phyloP scores from a whole-genome alignment of 2,888 invertebrate species.

The Callosobruchus maculatus region DNA sequence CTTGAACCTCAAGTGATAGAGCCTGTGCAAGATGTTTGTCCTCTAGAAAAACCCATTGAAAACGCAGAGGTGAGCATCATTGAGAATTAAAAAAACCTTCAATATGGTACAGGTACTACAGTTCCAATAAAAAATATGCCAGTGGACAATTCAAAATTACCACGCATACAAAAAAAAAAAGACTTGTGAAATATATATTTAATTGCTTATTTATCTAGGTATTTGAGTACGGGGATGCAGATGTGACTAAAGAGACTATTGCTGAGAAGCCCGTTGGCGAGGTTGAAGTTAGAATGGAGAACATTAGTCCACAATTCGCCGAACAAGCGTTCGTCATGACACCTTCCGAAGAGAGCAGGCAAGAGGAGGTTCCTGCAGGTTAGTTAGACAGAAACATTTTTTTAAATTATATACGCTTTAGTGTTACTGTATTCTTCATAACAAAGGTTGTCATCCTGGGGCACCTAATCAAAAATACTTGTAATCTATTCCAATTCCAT shows the following conservation, averaged over 20 bases:
- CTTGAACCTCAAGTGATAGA: not conserved
- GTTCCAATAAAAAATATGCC: no score
- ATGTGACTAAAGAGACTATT: not conserved
- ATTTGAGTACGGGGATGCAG: not conserved
- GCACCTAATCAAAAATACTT: no score
- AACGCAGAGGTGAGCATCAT: not conserved
- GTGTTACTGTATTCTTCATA: no score
- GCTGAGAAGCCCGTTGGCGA: constrained; percentile 9
- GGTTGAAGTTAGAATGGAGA: constrained; percentile 35
- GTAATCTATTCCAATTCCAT: no score
- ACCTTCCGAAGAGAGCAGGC: constrained; percentile 36
- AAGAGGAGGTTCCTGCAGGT: constrained; percentile 17
- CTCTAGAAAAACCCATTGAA: not conserved
- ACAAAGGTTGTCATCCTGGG: no score
- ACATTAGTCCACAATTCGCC: constrained; percentile 37
- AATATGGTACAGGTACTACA: no score
- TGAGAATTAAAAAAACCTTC: no score
- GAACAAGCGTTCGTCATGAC: constrained; percentile 32
- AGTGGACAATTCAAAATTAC: no score
- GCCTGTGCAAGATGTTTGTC: not conserved
- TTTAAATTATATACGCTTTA: no score
- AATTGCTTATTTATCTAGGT: not conserved
- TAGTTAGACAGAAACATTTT: no score
- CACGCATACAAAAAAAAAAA: no score
- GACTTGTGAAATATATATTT: no score